Conservation (phyloP, 2,888 invertebrate genomes). For the Oscheius onirici region DNA sequence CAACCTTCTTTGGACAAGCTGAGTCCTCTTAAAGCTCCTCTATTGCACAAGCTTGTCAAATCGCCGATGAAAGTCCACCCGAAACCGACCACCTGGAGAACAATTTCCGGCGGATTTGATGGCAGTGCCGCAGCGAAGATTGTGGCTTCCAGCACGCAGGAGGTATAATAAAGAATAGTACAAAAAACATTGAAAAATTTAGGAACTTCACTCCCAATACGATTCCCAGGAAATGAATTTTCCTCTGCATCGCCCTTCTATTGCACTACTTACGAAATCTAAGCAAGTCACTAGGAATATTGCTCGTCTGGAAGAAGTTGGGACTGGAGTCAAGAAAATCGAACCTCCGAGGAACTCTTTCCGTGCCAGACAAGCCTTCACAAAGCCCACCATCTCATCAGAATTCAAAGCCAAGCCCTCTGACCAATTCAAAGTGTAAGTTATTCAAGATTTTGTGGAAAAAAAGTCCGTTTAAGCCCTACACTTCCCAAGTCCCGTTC, state of each 20-base stretch:
- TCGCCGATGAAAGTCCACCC: background rate
- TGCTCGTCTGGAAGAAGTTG: conserved; percentile 9
- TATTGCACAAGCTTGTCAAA: too few species aligned
- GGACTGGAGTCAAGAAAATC: background rate
- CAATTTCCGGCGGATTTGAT: conserved; percentile 9
- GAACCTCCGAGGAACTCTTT: too few species aligned
- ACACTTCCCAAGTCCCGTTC: conserved; percentile 6
- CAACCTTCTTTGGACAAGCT: too few species aligned
- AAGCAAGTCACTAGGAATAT: conserved; percentile 9
- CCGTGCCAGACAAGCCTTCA: background rate
- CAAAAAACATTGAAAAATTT: background rate
- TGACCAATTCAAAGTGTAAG: conserved; percentile 9
- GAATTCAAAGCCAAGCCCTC: conserved; percentile 4
- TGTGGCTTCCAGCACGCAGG: background rate
- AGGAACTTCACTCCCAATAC: background rate
- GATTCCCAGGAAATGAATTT: background rate
- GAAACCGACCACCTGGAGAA: conserved; percentile 1
- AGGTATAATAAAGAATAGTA: background rate
- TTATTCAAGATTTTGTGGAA: background rate
- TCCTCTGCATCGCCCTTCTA: conserved; percentile 8
- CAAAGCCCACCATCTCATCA: background rate
- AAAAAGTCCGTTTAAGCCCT: background rate
- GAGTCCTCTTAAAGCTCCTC: too few species aligned
- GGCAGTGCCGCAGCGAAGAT: background rate
- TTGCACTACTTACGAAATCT: background rate